Base-by-base conservation (phyloP, 2,888 invertebrate species). In the Julus scanicus region DNA sequence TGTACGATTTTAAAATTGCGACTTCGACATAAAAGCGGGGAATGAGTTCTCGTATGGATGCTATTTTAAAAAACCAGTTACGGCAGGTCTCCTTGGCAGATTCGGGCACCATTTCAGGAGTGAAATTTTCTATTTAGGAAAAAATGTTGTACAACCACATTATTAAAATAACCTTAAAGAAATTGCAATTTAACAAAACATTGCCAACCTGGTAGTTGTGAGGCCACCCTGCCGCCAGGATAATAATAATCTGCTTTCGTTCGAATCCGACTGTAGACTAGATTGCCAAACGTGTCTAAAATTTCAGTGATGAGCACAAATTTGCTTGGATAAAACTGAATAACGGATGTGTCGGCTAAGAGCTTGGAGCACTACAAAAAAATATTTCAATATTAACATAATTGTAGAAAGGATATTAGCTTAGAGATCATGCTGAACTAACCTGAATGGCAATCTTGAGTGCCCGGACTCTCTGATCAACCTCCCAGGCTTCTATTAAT, bases 31-130 rank as follows among this genome's bases (percentile, higher is more conserved):
- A 99, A 40, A 99, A 94, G 89, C 97, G 94, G 0, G 99, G 99
- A 86, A 99, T 94, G 9, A 99, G 93, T 92, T 99, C 99, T 90
- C 98, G 94, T 90, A 99, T 98, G 0, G 99, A 99, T 0, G 99
- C 97, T 92, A 99, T 97, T 94, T 99, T 99, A 92, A 97, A 98
- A 93, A 99, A 97, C 99, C 99, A 99, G 93, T 99, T 99, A 90
- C 97, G 95, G 91, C 98, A 98, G 0, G 98, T 99, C 93, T 99
- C 99, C 92, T 97, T 97, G 0, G 98, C 98, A 87, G 95, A 94
- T 92, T 97, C 97, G n/a, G 90, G 95, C 6, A 98, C 95, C 93
- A 95, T 95, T 90, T 95, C 95, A 0, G 96, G 94, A 87, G 96
- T 95, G 91, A 97, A 96, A 91, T 95, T 94, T 90, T 95, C 95